These are phyloP conservation scores for Alcis repandata DNA, from an alignment of 2,888 invertebrate genomes.

Conservation along the genomic window DNA sequence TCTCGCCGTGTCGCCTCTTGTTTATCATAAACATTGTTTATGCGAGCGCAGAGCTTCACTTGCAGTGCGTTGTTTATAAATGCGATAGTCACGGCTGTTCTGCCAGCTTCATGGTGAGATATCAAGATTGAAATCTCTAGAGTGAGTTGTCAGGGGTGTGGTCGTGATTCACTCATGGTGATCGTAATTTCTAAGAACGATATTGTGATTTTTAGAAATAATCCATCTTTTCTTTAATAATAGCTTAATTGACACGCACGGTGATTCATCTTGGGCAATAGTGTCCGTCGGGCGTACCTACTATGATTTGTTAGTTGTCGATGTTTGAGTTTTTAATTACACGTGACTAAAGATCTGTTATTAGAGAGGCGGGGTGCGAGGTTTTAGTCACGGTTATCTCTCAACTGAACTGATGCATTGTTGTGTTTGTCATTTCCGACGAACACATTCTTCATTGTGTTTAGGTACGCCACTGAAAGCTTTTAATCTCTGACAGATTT, in stretches of 20 bases:
- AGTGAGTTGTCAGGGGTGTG: conserved; percentile 79
- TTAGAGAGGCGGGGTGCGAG: conserved; percentile 75
- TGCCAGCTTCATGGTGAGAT: conserved; percentile 72
- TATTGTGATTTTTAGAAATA: conserved; percentile 69
- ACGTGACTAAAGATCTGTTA: conserved; percentile 80
- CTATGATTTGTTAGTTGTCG: conserved; percentile 80
- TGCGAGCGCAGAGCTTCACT: conserved; percentile 58
- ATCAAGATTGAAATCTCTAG: conserved; percentile 73
- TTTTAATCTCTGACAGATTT: conserved; percentile 63
- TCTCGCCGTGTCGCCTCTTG: conserved; percentile 60
- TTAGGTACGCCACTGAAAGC: conserved; percentile 48
- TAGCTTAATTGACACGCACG: conserved; percentile 76
- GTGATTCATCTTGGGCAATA: conserved; percentile 71
- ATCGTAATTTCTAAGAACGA: conserved; percentile 73
- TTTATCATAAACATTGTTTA: conserved; percentile 74
- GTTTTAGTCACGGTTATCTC: conserved; percentile 74
- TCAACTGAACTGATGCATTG: conserved; percentile 59
- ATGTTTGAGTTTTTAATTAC: conserved; percentile 84
- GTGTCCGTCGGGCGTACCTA: conserved; percentile 57
- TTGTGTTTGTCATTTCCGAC: conserved; percentile 56
- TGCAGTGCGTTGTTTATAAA: conserved; percentile 63
- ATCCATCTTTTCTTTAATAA: conserved; percentile 70
- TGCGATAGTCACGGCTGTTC: conserved; percentile 73
- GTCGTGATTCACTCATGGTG: conserved; percentile 69
- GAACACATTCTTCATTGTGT: conserved; percentile 43